A percentile compares a stretch with the other conserved stretches of the same genome.
phyloP scores from a whole-genome alignment of 2,113 vertebrate genomes.

The Eptatretus burgeri region DNA sequence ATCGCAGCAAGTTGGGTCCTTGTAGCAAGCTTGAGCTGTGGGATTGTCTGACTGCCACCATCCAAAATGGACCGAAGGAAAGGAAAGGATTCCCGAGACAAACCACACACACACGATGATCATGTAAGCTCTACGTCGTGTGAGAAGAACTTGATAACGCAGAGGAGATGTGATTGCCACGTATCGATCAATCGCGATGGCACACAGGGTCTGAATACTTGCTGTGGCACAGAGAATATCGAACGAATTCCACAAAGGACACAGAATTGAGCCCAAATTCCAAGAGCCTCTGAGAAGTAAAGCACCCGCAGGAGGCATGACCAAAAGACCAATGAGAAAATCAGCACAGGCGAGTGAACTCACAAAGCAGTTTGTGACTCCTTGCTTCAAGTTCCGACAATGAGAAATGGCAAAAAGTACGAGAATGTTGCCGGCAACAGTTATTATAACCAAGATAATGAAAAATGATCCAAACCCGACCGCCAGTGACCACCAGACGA shows the following conservation, averaged over 20 bases:
- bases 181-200: conserved; percentile 93
- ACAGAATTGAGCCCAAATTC: conserved; percentile 75
- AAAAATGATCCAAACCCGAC: too few relatives aligned
- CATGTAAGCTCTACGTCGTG: conserved; percentile 42
- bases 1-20: too few relatives aligned
- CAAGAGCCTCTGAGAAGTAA: too few relatives aligned
- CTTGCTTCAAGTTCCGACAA: too few relatives aligned
- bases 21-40: conserved; percentile 63
- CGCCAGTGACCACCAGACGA: too few relatives aligned
- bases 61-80: conserved; percentile 80
- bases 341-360: too few relatives aligned
- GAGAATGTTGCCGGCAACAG: too few relatives aligned
- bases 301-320: too few relatives aligned
- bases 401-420: too few relatives aligned
- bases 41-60: conserved; percentile 44
- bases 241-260: conserved; percentile 80
- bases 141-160: conserved; percentile 70
- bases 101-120: conserved; percentile 72
- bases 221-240: conserved; percentile 89
- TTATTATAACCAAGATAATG: too few relatives aligned
- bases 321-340: too few relatives aligned
- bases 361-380: too few relatives aligned
- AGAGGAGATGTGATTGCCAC: conserved; percentile 86
- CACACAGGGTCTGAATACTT: conserved; percentile 89
- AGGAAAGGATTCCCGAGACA: conserved; percentile 66